Evolutionary conservation across 64 coral and sea anemone genomes (phyloP), one percentile per base, ranked within the genome.

Genomic region (Acropora tenuis): DNA sequence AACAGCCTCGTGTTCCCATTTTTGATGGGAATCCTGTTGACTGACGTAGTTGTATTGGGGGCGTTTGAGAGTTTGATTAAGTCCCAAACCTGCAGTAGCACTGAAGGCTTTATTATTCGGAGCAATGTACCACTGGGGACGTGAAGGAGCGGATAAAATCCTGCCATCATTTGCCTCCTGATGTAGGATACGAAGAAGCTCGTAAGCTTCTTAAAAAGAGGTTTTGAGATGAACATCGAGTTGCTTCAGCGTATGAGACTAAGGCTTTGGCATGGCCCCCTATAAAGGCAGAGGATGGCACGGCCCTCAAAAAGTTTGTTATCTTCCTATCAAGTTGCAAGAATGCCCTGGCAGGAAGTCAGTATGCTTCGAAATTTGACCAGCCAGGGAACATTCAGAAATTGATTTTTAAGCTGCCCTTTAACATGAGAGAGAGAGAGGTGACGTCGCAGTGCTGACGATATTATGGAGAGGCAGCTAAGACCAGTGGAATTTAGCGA

Each of bases 281-380:
- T 1, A 10, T 94, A 1, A 94, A 85, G 41, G 9, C 52, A 13
- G 74, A 89, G 3, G 92, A 89, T 20, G 43, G 44, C 2, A 17
- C 0, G 9, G 87, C 87, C 50, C 79, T 89, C 4, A 82, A 47
- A 4, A 30, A 87, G 19, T 94, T 89, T 69, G 83, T 79, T 1
- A 41, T 89, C 12, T 94, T 89, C 43, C 59, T 94, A 15, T 75
- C 58, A 10, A 89, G 88, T 10, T 92, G 87, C 16, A 92, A 90
- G 41, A 92, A 92, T 30, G 90, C 87, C 5, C 86, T 92, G 87
- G 48, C 41, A 7, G 82, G 86, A 8, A 92, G 83, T 66, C 42
- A 89, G 13, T 91, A 92, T 53, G 50, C 50, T 53, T 53, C 50
- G 50, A 18, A n/a, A 13, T 91, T 95, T 72, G 88, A 92, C 2